Evolutionary conservation across 2,113 vertebrate species (phyloP).

Genomic region (Hippocampus zosterae): DNA sequence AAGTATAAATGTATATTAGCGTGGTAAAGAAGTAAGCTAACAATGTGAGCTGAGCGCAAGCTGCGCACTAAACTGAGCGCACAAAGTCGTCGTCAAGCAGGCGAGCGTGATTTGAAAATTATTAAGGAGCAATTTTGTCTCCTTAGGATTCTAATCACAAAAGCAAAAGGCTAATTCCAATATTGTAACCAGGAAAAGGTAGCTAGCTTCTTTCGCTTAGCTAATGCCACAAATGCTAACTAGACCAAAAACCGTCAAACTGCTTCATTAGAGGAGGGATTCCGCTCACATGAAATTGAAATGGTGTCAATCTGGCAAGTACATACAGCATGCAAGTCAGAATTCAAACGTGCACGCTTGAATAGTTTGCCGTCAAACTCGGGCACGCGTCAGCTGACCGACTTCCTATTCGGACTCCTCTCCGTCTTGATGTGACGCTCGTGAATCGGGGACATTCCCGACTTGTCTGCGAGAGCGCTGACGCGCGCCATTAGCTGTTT

Average conservation of each 20-base stretch:
- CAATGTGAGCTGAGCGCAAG: too few relatives aligned
- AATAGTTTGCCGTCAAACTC: background rate
- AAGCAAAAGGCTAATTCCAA: too few relatives aligned
- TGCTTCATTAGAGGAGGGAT: background rate
- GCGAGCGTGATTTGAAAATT: too few relatives aligned
- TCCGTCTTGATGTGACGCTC: slow-evolving; percentile 59
- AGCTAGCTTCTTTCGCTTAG: too few relatives aligned
- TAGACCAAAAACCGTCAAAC: background rate
- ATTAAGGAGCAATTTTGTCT: too few relatives aligned
- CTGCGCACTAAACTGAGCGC: too few relatives aligned
- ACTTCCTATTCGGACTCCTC: slow-evolving; percentile 28
- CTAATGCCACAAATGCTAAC: background rate
- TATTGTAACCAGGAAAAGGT: too few relatives aligned
- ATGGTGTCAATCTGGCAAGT: background rate
- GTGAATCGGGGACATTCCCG: slow-evolving; percentile 52
- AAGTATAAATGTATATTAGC: too few relatives aligned
- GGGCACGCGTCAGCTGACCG: too few relatives aligned
- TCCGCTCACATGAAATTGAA: background rate
- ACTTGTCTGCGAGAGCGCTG: slow-evolving; percentile 53
- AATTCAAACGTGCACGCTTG: background rate
- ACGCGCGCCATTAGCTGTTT: slow-evolving; percentile 66
- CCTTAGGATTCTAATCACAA: background rate
- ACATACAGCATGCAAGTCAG: background rate
- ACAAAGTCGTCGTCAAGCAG: too few relatives aligned
- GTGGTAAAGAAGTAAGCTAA: too few relatives aligned